Percentiles rank a stretch among this genome's conserved stretches.
Evolutionary conservation across 2,797 vertebrate genomes (phyloP).

Genomic region (Cirrhinus mrigala): DNA sequence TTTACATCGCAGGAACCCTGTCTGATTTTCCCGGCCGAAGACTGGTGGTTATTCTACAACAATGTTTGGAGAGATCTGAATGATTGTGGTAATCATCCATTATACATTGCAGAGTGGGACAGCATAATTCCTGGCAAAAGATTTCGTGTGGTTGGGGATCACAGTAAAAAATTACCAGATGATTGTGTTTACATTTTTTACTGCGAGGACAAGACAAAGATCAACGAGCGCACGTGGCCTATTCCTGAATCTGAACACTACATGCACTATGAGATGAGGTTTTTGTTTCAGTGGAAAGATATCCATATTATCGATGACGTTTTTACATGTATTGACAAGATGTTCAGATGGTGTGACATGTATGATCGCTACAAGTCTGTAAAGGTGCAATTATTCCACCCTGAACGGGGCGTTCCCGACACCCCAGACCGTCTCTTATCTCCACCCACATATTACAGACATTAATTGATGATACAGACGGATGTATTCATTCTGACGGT

Average conservation of each 20-base stretch:
- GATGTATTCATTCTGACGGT: fast-evolving
- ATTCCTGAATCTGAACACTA: not conserved
- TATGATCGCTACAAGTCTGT: not conserved
- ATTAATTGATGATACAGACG: not conserved
- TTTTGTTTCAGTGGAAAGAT: not conserved
- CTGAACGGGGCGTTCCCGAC: not conserved
- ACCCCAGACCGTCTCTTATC: not conserved
- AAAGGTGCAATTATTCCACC: not conserved
- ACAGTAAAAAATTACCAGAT: no score
- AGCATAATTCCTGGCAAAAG: no score
- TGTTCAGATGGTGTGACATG: not conserved
- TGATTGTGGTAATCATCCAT: no score
- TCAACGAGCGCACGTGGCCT: no score
- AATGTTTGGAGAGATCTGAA: no score
- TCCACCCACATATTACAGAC: not conserved
- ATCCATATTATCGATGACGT: no score
- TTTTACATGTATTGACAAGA: not conserved
- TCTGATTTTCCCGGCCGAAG: not conserved
- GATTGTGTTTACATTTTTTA: no score
- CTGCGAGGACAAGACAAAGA: no score
- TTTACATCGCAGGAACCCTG: not conserved
- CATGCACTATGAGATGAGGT: not conserved
- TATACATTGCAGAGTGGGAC: no score
- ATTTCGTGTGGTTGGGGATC: no score
- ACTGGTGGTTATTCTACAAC: no score